Percentiles rank a stretch among this genome's conserved stretches.
Evolutionary conservation across 1,140 invertebrate species (phyloP).

Genomic region (Leptinotarsa defecta): DNA sequence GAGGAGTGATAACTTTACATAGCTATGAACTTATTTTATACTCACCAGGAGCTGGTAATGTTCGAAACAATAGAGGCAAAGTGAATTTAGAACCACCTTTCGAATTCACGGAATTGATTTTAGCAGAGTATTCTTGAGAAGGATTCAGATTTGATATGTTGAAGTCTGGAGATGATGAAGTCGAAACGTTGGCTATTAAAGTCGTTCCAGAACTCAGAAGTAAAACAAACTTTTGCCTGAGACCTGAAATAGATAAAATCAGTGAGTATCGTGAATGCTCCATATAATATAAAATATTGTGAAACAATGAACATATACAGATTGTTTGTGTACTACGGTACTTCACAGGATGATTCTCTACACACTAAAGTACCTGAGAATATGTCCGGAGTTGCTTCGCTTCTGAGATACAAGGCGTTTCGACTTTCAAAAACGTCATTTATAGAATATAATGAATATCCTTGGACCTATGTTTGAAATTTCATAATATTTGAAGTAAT

Average conservation of each 20-base stretch:
- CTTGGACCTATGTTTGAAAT: no score
- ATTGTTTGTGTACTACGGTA: not conserved
- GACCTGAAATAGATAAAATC: slow-evolving; percentile 41
- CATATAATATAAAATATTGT: not conserved
- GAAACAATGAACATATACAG: not conserved
- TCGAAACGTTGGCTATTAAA: slow-evolving; percentile 49
- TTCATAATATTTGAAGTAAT: no score
- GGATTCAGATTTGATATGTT: slow-evolving; percentile 54
- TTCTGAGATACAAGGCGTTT: not conserved
- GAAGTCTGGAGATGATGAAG: slow-evolving; percentile 52
- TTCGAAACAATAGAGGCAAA: slow-evolving; percentile 43
- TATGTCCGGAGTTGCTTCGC: not conserved
- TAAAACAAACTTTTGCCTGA: slow-evolving; percentile 59
- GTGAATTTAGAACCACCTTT: slow-evolving; percentile 59
- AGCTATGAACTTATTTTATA: not conserved
- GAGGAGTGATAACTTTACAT: no score
- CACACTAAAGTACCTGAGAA: not conserved
- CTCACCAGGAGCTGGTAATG: slow-evolving; percentile 45
- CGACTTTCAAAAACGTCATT: not conserved
- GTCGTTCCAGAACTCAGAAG: slow-evolving; percentile 46
- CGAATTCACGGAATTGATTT: slow-evolving; percentile 63
- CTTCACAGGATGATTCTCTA: not conserved
- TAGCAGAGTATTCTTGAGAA: slow-evolving; percentile 57
- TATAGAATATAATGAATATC: no score
- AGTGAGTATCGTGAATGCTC: slow-evolving; percentile 1